These are phyloP conservation scores for Mesembrinibis cayennensis DNA, from an alignment of 2,113 vertebrate genomes.

Conservation along the genomic window DNA sequence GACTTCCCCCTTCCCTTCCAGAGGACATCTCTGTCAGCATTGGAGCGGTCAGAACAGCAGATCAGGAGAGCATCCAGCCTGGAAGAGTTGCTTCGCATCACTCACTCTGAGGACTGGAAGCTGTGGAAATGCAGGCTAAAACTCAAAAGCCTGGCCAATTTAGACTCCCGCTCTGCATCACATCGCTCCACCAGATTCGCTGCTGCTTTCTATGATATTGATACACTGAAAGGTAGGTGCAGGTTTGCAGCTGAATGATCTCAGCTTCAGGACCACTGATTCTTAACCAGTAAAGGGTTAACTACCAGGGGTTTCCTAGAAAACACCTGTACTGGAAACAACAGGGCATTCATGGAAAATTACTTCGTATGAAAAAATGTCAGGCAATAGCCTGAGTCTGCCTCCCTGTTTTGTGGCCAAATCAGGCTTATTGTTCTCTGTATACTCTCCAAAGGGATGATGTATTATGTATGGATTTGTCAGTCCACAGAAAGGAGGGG, in stretches of 20 bases:
- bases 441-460: neutral
- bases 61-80: conserved; percentile 88
- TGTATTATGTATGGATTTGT: neutral
- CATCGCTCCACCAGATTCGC: conserved; percentile 94
- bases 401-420: neutral
- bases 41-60: conserved; percentile 85
- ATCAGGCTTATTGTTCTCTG: neutral
- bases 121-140: conserved; percentile 91
- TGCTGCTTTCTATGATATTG: conserved; percentile 88
- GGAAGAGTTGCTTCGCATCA: conserved; percentile 88
- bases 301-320: neutral
- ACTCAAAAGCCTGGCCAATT: conserved; percentile 77
- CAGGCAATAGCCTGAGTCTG: neutral
- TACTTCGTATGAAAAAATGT: neutral
- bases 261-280: neutral
- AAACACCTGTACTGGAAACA: neutral
- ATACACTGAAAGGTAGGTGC: conserved; percentile 89
- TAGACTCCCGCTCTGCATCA: conserved; percentile 76
- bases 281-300: neutral
- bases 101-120: conserved; percentile 93
- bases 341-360: neutral
- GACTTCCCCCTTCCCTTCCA: conserved; percentile 5
- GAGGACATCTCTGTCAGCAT: conserved; percentile 69
- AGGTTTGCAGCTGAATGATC: neutral
- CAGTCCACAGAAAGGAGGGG: neutral